Conservation (phyloP, 37 sponge, comb jelly and placozoan genomes). For the Mnemiopsis leidyi region DNA sequence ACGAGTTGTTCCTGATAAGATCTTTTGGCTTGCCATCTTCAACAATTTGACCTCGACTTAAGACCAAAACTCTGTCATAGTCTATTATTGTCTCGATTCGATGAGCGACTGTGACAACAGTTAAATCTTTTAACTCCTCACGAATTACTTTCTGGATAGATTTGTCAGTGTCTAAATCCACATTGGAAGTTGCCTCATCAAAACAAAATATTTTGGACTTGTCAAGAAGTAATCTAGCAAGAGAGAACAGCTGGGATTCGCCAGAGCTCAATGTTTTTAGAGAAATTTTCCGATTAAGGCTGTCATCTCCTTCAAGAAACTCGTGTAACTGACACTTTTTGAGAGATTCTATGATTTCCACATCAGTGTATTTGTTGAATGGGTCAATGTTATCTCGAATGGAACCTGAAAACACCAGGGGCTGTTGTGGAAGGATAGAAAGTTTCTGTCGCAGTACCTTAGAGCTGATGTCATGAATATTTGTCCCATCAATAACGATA, state of each 20-base stretch:
- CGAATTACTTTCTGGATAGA: slow-evolving; percentile 78
- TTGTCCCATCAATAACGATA: slow-evolving; percentile 80
- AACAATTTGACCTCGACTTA: slow-evolving; percentile 8
- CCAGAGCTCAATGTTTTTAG: neutral
- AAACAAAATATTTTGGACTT: slow-evolving; percentile 70
- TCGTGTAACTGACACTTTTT: slow-evolving; percentile 75
- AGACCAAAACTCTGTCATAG: slow-evolving; percentile 40
- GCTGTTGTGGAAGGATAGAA: slow-evolving; percentile 95
- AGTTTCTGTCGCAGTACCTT: slow-evolving; percentile 68
- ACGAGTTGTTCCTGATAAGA: neutral
- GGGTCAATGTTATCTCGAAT: slow-evolving; percentile 92
- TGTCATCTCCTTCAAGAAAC: slow-evolving; percentile 72
- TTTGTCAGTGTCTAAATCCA: slow-evolving; percentile 82
- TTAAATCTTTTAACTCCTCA: slow-evolving; percentile 75
- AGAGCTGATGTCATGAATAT: slow-evolving; percentile 69
- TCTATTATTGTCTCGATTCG: slow-evolving; percentile 67
- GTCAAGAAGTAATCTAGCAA: slow-evolving; percentile 86
- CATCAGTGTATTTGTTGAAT: slow-evolving; percentile 71
- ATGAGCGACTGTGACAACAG: slow-evolving; percentile 97
- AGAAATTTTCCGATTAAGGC: neutral
- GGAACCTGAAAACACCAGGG: slow-evolving; percentile 93
- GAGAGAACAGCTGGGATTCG: slow-evolving; percentile 88
- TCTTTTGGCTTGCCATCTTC: neutral
- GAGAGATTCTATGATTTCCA: slow-evolving; percentile 73
- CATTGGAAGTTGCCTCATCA: slow-evolving; percentile 97